Percentiles rank a stretch among this genome's conserved stretches.
Evolutionary conservation across 2,797 vertebrate genomes (phyloP).

Genomic region (Acanthiza pusilla): DNA sequence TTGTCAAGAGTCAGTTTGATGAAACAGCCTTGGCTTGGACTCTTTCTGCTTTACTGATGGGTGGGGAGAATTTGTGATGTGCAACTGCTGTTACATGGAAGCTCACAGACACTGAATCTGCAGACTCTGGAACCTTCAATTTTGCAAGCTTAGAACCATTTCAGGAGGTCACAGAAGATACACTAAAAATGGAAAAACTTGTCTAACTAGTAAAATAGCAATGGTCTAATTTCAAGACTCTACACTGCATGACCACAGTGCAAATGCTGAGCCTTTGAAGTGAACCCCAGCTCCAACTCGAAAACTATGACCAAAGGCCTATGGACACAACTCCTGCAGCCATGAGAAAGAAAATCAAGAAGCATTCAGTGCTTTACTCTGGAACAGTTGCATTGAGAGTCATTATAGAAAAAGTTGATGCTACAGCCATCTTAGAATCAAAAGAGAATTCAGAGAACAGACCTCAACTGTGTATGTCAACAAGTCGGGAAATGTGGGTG

Average conservation of each 20-base stretch:
- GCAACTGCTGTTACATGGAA: not conserved
- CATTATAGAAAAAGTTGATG: not conserved
- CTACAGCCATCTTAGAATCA: not conserved
- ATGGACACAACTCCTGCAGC: not conserved
- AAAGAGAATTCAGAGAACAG: not conserved
- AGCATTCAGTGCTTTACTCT: not conserved
- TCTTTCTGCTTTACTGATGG: not conserved
- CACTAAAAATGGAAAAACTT: not conserved
- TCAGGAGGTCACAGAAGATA: not conserved
- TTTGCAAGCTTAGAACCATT: not conserved
- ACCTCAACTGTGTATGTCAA: not conserved
- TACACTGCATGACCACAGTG: not conserved
- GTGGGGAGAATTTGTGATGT: not conserved
- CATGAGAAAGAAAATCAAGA: not conserved
- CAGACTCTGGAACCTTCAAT: not conserved
- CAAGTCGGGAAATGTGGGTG: not conserved
- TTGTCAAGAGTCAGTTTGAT: not conserved
- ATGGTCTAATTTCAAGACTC: not conserved
- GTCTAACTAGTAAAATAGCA: not conserved
- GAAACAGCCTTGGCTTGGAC: not conserved
- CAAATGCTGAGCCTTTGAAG: not conserved
- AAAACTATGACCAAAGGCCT: not conserved
- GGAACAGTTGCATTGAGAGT: not conserved
- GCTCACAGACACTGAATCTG: not conserved
- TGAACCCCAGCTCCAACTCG: not conserved